Percentiles rank a stretch among this genome's conserved stretches.
These are phyloP conservation scores for Protodeltote pygarga DNA, from an alignment of 2,888 invertebrate genomes.

Conservation along the genomic window DNA sequence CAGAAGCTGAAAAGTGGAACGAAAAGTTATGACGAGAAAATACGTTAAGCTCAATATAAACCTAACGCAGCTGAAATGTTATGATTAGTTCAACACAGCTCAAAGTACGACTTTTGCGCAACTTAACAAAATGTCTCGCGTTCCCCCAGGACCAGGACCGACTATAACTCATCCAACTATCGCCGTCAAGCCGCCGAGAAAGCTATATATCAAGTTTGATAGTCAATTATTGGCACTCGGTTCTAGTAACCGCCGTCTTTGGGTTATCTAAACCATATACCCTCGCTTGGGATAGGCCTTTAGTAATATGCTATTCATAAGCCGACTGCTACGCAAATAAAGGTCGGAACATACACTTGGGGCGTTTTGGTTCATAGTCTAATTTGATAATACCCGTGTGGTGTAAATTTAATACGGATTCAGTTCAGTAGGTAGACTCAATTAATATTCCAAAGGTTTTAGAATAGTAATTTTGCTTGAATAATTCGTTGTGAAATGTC, in stretches of 20 bases:
- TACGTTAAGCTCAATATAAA: slow-evolving; percentile 29
- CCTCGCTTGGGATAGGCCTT: slow-evolving; percentile 60
- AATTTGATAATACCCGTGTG: slow-evolving; percentile 60
- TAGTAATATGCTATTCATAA: slow-evolving; percentile 75
- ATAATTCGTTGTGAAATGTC: slow-evolving; percentile 20
- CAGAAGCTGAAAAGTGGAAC: slow-evolving; percentile 2
- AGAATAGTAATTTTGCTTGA: slow-evolving; percentile 27
- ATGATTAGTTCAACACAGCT: slow-evolving; percentile 47
- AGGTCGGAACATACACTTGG: slow-evolving; percentile 53
- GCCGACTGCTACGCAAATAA: slow-evolving; percentile 60
- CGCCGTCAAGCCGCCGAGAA: slow-evolving; percentile 75
- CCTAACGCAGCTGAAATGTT: slow-evolving; percentile 39
- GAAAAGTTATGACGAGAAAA: slow-evolving; percentile 21
- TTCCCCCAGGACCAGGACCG: slow-evolving; percentile 66
- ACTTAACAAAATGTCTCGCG: slow-evolving; percentile 67
- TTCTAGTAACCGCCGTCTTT: slow-evolving; percentile 73
- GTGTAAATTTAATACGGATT: slow-evolving; percentile 54
- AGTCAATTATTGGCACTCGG: slow-evolving; percentile 85
- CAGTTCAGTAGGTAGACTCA: slow-evolving; percentile 40
- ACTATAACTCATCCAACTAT: slow-evolving; percentile 81
- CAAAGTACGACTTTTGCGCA: slow-evolving; percentile 59
- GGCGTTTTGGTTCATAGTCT: slow-evolving; percentile 60
- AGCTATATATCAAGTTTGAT: slow-evolving; percentile 84
- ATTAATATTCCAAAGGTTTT: slow-evolving; percentile 35
- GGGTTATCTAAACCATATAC: slow-evolving; percentile 71